Evolutionary conservation across 2,888 invertebrate genomes (phyloP).

Genomic region (Argyresthia goedartella): DNA sequence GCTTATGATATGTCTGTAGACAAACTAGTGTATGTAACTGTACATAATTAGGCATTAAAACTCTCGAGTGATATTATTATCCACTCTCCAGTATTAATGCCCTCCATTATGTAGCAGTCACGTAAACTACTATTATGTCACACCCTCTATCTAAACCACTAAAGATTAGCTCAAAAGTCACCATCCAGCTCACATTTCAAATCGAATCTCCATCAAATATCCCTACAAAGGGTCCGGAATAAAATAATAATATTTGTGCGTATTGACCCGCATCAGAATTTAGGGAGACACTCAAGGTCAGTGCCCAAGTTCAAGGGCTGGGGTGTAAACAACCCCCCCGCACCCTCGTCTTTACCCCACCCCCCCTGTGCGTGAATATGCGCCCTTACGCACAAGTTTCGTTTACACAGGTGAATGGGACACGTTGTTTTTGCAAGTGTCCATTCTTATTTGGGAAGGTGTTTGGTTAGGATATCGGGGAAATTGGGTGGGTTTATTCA

Average conservation of each 20-base stretch:
- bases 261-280: slow-evolving; percentile 33
- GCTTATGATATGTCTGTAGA: too few species aligned
- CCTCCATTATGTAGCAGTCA: too few species aligned
- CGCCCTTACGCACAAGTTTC: not conserved
- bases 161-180: not conserved
- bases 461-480: too few species aligned
- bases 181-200: not conserved
- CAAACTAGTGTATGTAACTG: too few species aligned
- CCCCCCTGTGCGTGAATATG: not conserved
- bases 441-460: too few species aligned
- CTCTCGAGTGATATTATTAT: too few species aligned
- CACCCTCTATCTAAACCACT: not conserved
- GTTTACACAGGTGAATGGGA: not conserved
- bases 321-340: slow-evolving; percentile 10
- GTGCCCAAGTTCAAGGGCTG: slow-evolving; percentile 39
- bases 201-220: not conserved
- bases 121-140: too few species aligned
- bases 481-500: too few species aligned
- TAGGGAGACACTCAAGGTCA: slow-evolving; percentile 25
- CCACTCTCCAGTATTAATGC: too few species aligned
- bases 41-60: too few species aligned
- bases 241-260: slow-evolving; percentile 26
- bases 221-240: not conserved
- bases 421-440: not conserved
- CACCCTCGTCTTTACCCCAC: not conserved